Evolutionary conservation across 1,140 invertebrate genomes (phyloP).

Genomic region (Cephus cinctus): DNA sequence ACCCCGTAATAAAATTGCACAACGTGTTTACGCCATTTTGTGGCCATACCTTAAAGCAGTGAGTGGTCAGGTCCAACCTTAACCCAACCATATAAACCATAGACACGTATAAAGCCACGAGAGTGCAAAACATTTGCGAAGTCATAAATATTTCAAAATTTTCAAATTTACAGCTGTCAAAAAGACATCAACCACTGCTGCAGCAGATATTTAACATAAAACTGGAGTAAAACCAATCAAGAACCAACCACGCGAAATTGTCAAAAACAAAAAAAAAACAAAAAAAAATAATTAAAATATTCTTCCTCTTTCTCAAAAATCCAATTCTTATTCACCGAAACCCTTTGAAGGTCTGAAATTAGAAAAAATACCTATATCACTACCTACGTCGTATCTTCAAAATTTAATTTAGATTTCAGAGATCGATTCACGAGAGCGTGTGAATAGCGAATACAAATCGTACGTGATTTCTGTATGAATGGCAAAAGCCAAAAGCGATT

Average conservation of each 20-base stretch:
- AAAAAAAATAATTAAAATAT: constrained; percentile 3
- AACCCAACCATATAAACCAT: constrained; percentile 1
- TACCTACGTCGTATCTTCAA: no score
- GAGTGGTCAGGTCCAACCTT: background rate
- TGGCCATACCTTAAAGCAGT: constrained; percentile 8
- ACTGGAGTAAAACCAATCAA: no score
- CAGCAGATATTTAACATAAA: no score
- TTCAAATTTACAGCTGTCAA: no score
- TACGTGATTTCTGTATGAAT: constrained; percentile 41
- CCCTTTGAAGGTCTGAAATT: no score
- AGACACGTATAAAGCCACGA: constrained; percentile 3
- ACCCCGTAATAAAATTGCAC: constrained; percentile 15
- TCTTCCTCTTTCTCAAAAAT: background rate
- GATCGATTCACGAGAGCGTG: no score
- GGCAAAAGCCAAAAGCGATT: constrained; percentile 50
- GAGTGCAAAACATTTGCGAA: background rate
- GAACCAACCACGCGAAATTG: no score
- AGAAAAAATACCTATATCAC: no score
- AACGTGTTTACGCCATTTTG: constrained; percentile 14
- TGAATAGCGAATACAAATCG: no score
- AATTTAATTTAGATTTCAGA: no score
- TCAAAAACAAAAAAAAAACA: background rate
- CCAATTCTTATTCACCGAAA: no score
- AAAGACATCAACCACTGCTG: no score
- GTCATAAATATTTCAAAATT: constrained; percentile 1